Percentiles rank a stretch among this genome's conserved stretches.
Conservation (phyloP, 64 coral and sea anemone species). For the Montipora foliosa region DNA sequence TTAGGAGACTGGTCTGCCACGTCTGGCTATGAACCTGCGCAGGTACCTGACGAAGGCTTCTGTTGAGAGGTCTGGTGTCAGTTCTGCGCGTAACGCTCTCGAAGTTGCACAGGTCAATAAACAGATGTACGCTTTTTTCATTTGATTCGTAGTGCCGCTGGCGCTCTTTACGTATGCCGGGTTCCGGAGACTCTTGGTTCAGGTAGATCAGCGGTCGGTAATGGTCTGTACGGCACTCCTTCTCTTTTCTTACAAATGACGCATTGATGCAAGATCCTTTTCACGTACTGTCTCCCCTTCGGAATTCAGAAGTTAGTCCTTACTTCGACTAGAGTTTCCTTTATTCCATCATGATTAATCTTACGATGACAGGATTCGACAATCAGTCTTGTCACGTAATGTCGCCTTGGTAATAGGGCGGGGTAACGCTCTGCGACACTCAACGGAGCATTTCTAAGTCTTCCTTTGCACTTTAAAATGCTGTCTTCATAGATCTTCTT, state of each 20-base stretch:
- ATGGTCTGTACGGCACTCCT: no score
- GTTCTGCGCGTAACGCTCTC: constrained; percentile 63
- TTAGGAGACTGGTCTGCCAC: constrained; percentile 57
- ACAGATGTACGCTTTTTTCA: constrained; percentile 68
- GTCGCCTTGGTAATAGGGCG: constrained; percentile 64
- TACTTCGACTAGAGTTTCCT: constrained; percentile 59
- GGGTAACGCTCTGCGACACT: constrained; percentile 16
- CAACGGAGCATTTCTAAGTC: constrained; percentile 47
- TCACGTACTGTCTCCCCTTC: no score
- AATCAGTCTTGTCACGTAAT: constrained; percentile 37
- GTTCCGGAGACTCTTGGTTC: no score
- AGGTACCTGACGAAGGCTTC: constrained; percentile 73
- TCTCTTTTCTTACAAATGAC: no score
- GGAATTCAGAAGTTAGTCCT: constrained; percentile 60
- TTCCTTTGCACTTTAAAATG: constrained; percentile 52
- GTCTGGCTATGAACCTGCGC: constrained; percentile 55
- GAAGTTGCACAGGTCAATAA: constrained; percentile 71
- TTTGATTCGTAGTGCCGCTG: no score
- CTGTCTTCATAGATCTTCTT: not conserved
- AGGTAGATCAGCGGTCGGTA: no score
- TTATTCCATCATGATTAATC: constrained; percentile 45
- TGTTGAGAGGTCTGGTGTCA: constrained; percentile 54
- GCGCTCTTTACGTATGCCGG: no score
- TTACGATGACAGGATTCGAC: constrained; percentile 59
- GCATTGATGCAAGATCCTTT: no score